Evolutionary conservation across 1,140 invertebrate species (phyloP).

Genomic region (Tetramorium parvispinum): DNA sequence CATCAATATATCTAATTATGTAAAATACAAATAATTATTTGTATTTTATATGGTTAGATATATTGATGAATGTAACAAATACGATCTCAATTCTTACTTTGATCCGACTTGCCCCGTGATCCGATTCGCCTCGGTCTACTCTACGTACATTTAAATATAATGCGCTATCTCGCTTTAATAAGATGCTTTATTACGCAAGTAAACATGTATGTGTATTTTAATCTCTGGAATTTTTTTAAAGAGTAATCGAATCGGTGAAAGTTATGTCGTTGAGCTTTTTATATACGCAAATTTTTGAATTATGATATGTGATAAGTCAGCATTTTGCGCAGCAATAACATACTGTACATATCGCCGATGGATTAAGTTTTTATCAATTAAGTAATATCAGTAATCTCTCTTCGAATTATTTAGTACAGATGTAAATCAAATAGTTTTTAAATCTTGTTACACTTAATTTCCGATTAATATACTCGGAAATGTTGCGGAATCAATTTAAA

Average conservation of each 20-base stretch:
- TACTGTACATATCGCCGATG: constrained; percentile 2
- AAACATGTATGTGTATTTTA: not conserved
- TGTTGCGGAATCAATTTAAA: not conserved
- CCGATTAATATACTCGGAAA: not conserved
- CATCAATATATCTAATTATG: no score
- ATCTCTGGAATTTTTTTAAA: not conserved
- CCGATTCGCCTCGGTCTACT: no score
- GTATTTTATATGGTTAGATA: no score
- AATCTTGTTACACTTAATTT: not conserved
- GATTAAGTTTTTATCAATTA: constrained; percentile 44
- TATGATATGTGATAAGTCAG: not conserved
- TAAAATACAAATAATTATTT: no score
- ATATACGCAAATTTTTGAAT: not conserved
- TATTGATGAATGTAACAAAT: no score
- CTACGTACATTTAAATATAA: not conserved
- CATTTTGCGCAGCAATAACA: constrained; percentile 27
- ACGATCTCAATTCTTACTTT: no score
- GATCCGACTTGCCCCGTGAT: no score
- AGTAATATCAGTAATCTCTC: constrained; percentile 16
- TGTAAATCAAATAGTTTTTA: not conserved
- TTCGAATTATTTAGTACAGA: not conserved
- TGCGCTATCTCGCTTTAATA: not conserved
- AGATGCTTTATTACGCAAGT: not conserved
- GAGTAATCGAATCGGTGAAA: constrained; percentile 1
- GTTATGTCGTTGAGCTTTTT: not conserved